Percentiles rank a stretch among this genome's conserved stretches.
These are phyloP conservation scores for Cheumatopsyche charites DNA, from an alignment of 1,140 invertebrate species.

Conservation along the genomic window DNA sequence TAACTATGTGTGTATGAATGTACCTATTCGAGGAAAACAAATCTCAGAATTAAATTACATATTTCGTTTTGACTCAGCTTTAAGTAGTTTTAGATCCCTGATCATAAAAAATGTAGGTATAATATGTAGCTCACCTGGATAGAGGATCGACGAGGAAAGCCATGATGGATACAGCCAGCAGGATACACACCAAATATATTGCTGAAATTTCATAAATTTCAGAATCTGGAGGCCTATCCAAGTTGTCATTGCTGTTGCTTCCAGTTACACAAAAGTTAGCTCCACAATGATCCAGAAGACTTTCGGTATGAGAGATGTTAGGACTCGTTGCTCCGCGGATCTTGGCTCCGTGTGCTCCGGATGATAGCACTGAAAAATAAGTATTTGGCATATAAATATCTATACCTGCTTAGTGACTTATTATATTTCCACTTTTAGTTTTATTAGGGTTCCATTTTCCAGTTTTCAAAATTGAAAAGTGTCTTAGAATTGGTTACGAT, in stretches of 20 bases:
- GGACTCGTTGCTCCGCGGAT: constrained; percentile 56
- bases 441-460: no score
- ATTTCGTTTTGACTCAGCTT: no score
- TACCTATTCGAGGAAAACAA: no score
- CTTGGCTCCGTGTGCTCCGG: constrained; percentile 71
- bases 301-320: constrained; percentile 52
- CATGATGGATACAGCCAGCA: constrained; percentile 84
- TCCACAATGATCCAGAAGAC: constrained; percentile 73
- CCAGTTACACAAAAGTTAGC: constrained; percentile 81
- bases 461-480: no score
- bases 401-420: no score
- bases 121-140: constrained; percentile 67
- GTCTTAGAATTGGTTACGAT: no score
- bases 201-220: constrained; percentile 87
- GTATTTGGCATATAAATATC: no score
- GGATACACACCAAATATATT: constrained; percentile 86
- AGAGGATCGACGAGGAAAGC: constrained; percentile 88
- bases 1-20: no score
- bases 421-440: no score
- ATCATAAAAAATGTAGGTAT: neutral
- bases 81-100: no score
- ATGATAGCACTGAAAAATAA: constrained; percentile 71
- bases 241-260: constrained; percentile 68
- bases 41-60: no score
- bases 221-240: constrained; percentile 77